A percentile compares a stretch with the other conserved stretches of the same genome.
Evolutionary conservation across 1,140 invertebrate genomes (phyloP).

Genomic region (Drosophila tristis): DNA sequence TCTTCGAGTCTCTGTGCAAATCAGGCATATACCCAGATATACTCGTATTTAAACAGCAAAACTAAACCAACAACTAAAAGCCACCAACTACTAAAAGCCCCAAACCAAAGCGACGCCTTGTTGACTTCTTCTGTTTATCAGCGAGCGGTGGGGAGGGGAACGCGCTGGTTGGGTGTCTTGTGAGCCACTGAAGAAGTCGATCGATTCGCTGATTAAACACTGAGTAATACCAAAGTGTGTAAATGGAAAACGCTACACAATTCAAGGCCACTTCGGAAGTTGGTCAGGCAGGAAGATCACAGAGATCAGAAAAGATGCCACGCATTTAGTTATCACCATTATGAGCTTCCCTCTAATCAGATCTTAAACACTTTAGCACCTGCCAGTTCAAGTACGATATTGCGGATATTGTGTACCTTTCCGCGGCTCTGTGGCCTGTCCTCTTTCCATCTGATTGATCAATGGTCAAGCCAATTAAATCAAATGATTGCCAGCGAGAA

Average conservation of each 20-base stretch:
- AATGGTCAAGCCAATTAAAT: slow-evolving; percentile 39
- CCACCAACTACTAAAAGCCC: not conserved
- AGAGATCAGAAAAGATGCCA: no score
- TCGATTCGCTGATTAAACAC: slow-evolving; percentile 47
- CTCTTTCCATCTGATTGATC: slow-evolving; percentile 21
- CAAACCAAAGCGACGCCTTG: slow-evolving; percentile 12
- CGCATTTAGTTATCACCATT: no score
- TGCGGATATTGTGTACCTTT: not conserved
- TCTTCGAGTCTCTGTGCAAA: not conserved
- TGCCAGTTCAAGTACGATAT: not conserved
- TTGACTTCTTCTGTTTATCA: slow-evolving; percentile 6
- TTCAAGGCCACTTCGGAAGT: slow-evolving; percentile 26
- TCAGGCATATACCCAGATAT: not conserved
- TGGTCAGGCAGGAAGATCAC: slow-evolving; percentile 12
- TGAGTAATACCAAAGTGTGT: slow-evolving; percentile 23
- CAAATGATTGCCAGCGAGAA: slow-evolving; percentile 25
- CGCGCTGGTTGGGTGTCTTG: slow-evolving; percentile 1
- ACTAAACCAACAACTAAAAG: slow-evolving; percentile 1
- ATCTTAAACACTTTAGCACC: not conserved
- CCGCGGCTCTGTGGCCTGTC: not conserved
- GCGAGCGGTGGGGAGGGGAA: slow-evolving; percentile 12
- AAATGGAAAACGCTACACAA: slow-evolving; percentile 23
- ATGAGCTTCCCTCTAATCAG: no score
- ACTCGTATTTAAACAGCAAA: not conserved
- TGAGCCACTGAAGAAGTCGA: slow-evolving; percentile 48